Evolutionary conservation across 2,888 invertebrate genomes (phyloP), one percentile per base, ranked within the genome.

Genomic region (Netelia virgata): DNA sequence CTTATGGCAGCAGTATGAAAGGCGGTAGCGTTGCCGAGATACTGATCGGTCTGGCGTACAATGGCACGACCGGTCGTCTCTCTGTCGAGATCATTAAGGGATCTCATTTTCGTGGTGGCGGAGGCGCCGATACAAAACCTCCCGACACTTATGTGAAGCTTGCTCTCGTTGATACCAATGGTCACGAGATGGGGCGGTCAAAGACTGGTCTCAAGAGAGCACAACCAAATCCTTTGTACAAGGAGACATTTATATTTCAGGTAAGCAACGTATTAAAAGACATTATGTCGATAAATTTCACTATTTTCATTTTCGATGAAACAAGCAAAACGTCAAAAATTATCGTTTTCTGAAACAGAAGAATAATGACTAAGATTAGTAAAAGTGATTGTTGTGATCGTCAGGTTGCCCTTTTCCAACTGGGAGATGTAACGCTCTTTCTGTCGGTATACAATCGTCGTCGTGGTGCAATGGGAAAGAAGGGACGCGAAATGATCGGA

Each of bases 171-270:
- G 98, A 98, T 93, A 98, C 98, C 89, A 97, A 97, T 88, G 98
- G 98, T 18, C 97, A 98, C 94, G 98, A 98, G 94, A 96, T 99
- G 94, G 97, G 97, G 0, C 96, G 98, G 87, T 97, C 98, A 93
- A 99, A 99, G 95, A 98, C 98, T 53, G 98, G 98, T 75, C 96
- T 98, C 14, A 95, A 98, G 87, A 96, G 98, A 72, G 98, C 98
- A 11, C 98, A 98, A 94, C 98, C 98, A 68, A 98, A 98, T 95
- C 98, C 98, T 55, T 95, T 98, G 11, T 99, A 98, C 94, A 98
- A 98, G 94, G 98, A 99, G 94, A 97, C 98, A 2, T 99, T 99
- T 93, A 97, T 98, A 94, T 99, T 98, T 94, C 98, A 98, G 96
- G 97, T 97, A 93, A 72, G 61, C 11, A n/a, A 16, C 80, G 23